Evolutionary conservation across 2,797 vertebrate genomes (phyloP).

Genomic region (Triplophysa bombifrons): DNA sequence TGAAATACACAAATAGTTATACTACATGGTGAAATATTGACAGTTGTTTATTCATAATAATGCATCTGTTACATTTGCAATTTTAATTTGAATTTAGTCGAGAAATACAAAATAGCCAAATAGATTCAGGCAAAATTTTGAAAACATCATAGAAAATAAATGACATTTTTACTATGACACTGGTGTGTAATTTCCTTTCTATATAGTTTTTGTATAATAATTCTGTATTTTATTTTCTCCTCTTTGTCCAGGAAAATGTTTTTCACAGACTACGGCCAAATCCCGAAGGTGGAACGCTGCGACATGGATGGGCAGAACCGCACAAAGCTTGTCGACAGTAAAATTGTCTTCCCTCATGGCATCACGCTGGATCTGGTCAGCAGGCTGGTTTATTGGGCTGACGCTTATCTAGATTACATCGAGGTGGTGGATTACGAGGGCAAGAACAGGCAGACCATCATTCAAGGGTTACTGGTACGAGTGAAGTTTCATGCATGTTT

Average conservation of each 20-base stretch:
- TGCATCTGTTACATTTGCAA: background rate
- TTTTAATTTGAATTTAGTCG: no score
- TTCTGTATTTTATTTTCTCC: background rate
- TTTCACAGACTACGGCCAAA: constrained; percentile 96
- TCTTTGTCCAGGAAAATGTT: constrained; percentile 87
- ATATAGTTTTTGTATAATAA: no score
- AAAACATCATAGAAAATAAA: no score
- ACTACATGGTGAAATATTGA: no score
- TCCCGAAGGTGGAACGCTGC: constrained; percentile 94
- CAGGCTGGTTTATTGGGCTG: constrained; percentile 94
- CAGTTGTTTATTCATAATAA: constrained; percentile 55
- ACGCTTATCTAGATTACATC: constrained; percentile 96
- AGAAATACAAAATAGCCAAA: background rate
- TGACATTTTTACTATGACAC: no score
- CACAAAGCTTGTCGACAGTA: constrained; percentile 95
- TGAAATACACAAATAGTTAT: background rate
- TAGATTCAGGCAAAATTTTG: no score
- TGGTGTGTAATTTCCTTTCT: no score
- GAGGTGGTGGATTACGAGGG: constrained; percentile 98
- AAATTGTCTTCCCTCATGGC: constrained; percentile 94
- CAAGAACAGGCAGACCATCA: constrained; percentile 96
- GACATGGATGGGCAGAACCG: constrained; percentile 99
- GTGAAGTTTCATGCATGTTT: background rate
- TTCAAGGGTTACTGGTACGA: constrained; percentile 93
- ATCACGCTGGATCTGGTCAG: constrained; percentile 94